Base-by-base conservation (phyloP, 2,113 vertebrate species). In the Oncorhynchus keta region DNA sequence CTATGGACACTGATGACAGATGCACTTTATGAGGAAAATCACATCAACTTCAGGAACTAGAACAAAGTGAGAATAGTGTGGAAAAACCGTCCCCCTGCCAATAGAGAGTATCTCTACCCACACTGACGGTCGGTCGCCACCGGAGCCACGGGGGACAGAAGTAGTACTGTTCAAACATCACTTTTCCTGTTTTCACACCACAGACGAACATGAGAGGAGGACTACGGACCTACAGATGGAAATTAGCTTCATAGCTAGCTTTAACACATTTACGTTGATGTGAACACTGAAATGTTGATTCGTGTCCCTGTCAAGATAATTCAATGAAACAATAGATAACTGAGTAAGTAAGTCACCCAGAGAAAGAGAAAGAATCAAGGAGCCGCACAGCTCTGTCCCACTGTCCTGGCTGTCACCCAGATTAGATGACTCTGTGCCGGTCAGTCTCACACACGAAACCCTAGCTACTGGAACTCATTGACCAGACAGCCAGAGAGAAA, bases 141-240 rank as follows among this genome's bases (percentile, higher is more conserved):
- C 80, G 81, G 73, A 87, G 87, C 74, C 85, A 84, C 83, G 70
- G 69, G 88, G 82, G 90, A 90, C 90, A 89, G 89, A 81, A 86
- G 84, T 82, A 77, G 79, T 82, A 85, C 84, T 90, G 86, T 88
- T 87, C 79, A 88, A 86, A 89, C 83, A 83, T 22, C 77, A 76
- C 72, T 81, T 83, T 89, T 89, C 88, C 87, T 89, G 85, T 90
- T 89, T 87, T 83, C 82, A 88, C 85, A 82, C 83, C 76, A 82
- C 76, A 81, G 70, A 84, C 75, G 16, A 81, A 82, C 79, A 26
- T 26, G 62, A 65, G 62, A 68, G n/a, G 5, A 62, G 55, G 22
- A 87, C 70, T 78, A 79, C 45, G 74, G 59, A 78, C 55, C 77
- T 12, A 28, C 61, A 75, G 76, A 5, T 45, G 76, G 39, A 65